Evolutionary conservation across 2,797 vertebrate genomes (phyloP).

Genomic region (Lerista edwardsae): DNA sequence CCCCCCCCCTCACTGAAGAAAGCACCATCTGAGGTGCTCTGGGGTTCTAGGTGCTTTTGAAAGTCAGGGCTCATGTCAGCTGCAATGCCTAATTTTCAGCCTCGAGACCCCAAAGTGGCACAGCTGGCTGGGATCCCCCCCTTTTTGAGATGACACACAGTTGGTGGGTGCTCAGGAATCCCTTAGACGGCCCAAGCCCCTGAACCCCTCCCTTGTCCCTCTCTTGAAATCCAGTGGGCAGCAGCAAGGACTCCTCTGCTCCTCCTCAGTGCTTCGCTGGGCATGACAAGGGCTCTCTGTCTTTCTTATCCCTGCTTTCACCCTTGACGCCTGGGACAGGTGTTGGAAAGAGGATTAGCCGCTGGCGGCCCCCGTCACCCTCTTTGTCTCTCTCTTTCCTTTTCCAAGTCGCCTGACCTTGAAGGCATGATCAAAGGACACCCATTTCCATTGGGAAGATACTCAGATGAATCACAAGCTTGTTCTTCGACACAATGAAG

Average conservation of each 20-base stretch:
- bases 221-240: background rate
- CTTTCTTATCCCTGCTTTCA: slow-evolving; percentile 19
- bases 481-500: slow-evolving; percentile 14
- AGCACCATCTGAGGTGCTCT: background rate
- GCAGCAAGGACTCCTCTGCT: background rate
- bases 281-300: slow-evolving; percentile 9
- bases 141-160: background rate
- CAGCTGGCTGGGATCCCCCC: background rate
- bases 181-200: background rate
- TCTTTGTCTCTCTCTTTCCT: slow-evolving; percentile 12
- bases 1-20: too few species aligned
- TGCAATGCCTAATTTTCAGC: background rate
- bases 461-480: slow-evolving; percentile 49
- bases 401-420: slow-evolving; percentile 31
- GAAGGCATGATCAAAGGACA: slow-evolving; percentile 39
- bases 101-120: background rate
- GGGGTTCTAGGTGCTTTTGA: background rate
- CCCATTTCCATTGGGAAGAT: slow-evolving; percentile 37
- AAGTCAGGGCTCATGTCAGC: too few species aligned
- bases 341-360: background rate
- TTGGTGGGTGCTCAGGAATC: background rate
- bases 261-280: background rate
- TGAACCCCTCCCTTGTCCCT: background rate
- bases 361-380: slow-evolving; percentile 27
- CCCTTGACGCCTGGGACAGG: background rate